phyloP scores from a whole-genome alignment of 2,888 invertebrate species.

The Lepeophtheirus nordmannii region DNA sequence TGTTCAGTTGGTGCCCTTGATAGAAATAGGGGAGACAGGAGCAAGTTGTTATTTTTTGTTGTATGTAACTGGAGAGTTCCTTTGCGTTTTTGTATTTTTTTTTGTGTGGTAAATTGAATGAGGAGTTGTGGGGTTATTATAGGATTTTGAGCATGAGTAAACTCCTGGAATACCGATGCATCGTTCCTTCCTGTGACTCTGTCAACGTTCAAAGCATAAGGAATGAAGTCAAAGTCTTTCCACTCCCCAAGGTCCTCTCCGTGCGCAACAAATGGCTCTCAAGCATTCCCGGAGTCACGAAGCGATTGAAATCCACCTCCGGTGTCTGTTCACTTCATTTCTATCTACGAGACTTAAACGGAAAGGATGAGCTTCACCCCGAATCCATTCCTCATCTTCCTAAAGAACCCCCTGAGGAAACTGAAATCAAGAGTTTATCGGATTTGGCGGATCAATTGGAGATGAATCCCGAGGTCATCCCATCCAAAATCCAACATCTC shows the following conservation, averaged over 20 bases:
- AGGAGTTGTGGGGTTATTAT: no score
- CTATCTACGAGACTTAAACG: not conserved
- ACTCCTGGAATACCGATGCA: not conserved
- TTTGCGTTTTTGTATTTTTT: no score
- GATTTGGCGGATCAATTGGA: conserved; percentile 1
- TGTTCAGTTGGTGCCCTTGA: no score
- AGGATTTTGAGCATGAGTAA: no score
- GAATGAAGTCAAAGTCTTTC: not conserved
- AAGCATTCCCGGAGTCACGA: not conserved
- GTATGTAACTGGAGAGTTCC: no score
- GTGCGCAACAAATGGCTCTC: not conserved
- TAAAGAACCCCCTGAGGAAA: not conserved
- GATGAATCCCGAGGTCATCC: not conserved
- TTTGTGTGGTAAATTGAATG: no score
- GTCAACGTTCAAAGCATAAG: not conserved
- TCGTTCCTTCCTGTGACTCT: not conserved
- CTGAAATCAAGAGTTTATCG: not conserved
- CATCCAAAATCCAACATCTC: not conserved
- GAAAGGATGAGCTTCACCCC: not conserved
- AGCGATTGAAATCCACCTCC: not conserved
- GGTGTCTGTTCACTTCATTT: not conserved
- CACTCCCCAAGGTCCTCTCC: not conserved
- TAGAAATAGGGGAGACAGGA: no score
- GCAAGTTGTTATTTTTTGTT: no score
- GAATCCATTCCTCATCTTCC: not conserved